Evolutionary conservation across 2,797 vertebrate genomes (phyloP).

Genomic region (Peromyscus nudipes): DNA sequence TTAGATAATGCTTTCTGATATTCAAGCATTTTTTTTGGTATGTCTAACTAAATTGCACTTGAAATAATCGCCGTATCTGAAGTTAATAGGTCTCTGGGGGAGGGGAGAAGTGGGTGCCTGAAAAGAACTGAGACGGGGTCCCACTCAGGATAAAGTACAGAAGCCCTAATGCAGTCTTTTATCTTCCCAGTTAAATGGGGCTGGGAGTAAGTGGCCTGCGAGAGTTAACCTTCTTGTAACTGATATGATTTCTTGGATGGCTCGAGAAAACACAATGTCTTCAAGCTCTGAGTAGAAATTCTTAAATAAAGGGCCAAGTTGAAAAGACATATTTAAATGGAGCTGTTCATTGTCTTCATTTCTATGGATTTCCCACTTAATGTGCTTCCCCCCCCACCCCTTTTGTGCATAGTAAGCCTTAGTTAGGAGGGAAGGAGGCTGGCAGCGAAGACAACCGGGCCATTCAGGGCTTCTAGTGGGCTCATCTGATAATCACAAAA

Average conservation of each 20-base stretch:
- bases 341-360: constrained; percentile 74
- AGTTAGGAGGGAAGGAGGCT: constrained; percentile 69
- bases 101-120: neutral
- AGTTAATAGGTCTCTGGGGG: constrained; percentile 69
- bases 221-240: constrained; percentile 67
- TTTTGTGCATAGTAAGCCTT: constrained; percentile 74
- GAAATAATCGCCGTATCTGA: constrained; percentile 68
- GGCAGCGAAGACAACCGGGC: constrained; percentile 71
- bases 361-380: constrained; percentile 70
- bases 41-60: constrained; percentile 78
- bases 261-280: constrained; percentile 69
- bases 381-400: neutral
- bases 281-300: constrained; percentile 57
- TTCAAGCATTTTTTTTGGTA: constrained; percentile 57
- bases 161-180: constrained; percentile 73
- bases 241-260: constrained; percentile 70
- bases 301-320: constrained; percentile 71
- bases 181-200: constrained; percentile 71
- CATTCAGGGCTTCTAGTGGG: constrained; percentile 76
- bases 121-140: constrained; percentile 49
- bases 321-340: constrained; percentile 83
- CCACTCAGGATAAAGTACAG: constrained; percentile 39
- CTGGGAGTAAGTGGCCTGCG: constrained; percentile 68
- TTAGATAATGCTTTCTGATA: constrained; percentile 68
- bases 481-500: constrained; percentile 81